These are phyloP conservation scores for Crotalus horridus DNA, from an alignment of 2,113 vertebrate genomes.

Conservation along the genomic window DNA sequence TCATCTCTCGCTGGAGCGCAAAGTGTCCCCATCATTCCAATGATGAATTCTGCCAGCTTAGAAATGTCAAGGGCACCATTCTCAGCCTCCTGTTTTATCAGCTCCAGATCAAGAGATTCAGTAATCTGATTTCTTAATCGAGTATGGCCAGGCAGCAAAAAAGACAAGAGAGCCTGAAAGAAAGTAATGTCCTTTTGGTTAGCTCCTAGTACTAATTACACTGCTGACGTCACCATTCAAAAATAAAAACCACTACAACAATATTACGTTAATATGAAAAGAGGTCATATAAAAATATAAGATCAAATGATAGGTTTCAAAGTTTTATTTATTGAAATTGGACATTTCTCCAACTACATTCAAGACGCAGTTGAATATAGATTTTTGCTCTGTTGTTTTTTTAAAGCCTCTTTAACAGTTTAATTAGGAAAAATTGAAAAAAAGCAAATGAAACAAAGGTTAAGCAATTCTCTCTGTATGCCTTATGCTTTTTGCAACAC, in stretches of 20 bases:
- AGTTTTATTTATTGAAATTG: not conserved
- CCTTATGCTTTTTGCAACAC: not conserved
- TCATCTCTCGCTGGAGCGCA: slow-evolving; percentile 91
- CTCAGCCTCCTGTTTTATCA: slow-evolving; percentile 96
- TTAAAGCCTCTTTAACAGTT: not conserved
- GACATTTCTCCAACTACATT: not conserved
- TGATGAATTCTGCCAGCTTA: slow-evolving; percentile 84
- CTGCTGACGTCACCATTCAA: not conserved
- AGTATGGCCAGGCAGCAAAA: slow-evolving; percentile 85
- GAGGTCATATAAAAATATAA: not conserved
- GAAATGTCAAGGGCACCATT: slow-evolving; percentile 88
- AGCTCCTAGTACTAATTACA: slow-evolving; percentile 23
- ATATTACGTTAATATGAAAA: not conserved
- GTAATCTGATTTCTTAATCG: slow-evolving; percentile 85
- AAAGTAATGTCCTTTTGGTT: slow-evolving; percentile 46
- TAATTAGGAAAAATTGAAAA: not conserved
- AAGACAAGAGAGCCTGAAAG: slow-evolving; percentile 84
- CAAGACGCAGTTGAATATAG: not conserved
- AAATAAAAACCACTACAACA: not conserved
- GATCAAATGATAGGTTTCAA: not conserved
- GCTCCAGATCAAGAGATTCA: slow-evolving; percentile 86
- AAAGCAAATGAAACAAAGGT: not conserved
- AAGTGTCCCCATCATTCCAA: slow-evolving; percentile 90
- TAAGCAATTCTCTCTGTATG: not conserved
- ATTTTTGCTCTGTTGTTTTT: not conserved